These are phyloP conservation scores for Phalacrocorax carbo DNA, from an alignment of 2,113 vertebrate species.

Conservation along the genomic window DNA sequence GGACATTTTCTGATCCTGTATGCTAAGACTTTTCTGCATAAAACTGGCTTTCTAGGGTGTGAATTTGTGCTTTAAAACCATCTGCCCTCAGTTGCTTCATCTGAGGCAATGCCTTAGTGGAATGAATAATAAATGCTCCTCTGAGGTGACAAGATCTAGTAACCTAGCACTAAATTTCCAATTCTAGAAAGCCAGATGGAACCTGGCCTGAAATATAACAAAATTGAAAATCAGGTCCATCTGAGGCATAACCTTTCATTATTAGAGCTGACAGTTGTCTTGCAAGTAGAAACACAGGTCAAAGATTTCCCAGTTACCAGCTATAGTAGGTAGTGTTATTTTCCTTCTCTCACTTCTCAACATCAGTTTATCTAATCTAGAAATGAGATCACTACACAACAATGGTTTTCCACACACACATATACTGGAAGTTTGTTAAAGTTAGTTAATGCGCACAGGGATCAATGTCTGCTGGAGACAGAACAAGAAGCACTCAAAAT, in stretches of 20 bases:
- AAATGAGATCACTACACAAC: not conserved
- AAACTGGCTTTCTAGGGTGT: not conserved
- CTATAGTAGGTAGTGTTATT: not conserved
- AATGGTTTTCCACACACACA: accelerated
- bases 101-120: not conserved
- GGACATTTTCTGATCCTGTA: not conserved
- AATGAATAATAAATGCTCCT: not conserved
- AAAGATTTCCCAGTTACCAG: not conserved
- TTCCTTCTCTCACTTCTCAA: not conserved
- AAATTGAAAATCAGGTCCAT: not conserved
- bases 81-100: not conserved
- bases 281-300: not conserved
- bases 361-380: not conserved
- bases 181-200: not conserved
- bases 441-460: not conserved
- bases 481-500: not conserved
- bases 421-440: not conserved
- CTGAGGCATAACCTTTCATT: not conserved
- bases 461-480: not conserved
- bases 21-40: not conserved
- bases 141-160: not conserved
- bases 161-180: not conserved
- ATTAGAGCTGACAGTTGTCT: not conserved
- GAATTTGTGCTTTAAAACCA: not conserved
- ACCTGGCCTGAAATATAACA: not conserved